Evolutionary conservation across 2,797 vertebrate genomes (phyloP).

Genomic region (Muraenolepis orangiensis): DNA sequence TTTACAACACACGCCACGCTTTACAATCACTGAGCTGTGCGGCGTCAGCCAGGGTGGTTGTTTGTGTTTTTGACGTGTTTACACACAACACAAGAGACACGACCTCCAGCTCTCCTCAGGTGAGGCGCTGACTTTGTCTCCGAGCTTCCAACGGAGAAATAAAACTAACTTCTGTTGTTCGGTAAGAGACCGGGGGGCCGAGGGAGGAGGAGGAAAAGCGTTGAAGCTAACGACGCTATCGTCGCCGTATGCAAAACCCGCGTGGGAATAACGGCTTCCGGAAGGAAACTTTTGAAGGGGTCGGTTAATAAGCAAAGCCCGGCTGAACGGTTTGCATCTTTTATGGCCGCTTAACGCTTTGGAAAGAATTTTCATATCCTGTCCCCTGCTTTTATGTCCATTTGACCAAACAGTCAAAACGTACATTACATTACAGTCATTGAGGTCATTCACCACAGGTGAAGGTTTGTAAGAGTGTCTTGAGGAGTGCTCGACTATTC

Average conservation of each 20-base stretch:
- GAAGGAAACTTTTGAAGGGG: background rate
- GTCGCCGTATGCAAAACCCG: slow-evolving; percentile 17
- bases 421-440: too few species aligned
- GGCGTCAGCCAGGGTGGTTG: slow-evolving; percentile 62
- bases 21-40: slow-evolving; percentile 66
- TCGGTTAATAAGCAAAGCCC: slow-evolving; percentile 45
- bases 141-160: slow-evolving; percentile 29
- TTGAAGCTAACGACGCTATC: too few species aligned
- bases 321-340: slow-evolving; percentile 32
- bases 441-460: too few species aligned
- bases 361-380: background rate
- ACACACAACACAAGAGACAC: slow-evolving; percentile 72
- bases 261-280: slow-evolving; percentile 22
- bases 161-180: background rate
- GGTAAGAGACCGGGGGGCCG: too few species aligned
- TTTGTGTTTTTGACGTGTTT: slow-evolving; percentile 77
- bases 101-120: slow-evolving; percentile 57
- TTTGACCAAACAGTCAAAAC: background rate
- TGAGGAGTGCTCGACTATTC: too few species aligned
- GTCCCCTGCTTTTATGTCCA: background rate
- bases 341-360: slow-evolving; percentile 2
- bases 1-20: slow-evolving; percentile 71
- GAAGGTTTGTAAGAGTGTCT: too few species aligned
- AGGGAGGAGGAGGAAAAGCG: too few species aligned
- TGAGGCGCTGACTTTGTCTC: slow-evolving; percentile 23